Evolutionary conservation across 2,888 invertebrate genomes (phyloP).

Genomic region (Drosophila algonquin): DNA sequence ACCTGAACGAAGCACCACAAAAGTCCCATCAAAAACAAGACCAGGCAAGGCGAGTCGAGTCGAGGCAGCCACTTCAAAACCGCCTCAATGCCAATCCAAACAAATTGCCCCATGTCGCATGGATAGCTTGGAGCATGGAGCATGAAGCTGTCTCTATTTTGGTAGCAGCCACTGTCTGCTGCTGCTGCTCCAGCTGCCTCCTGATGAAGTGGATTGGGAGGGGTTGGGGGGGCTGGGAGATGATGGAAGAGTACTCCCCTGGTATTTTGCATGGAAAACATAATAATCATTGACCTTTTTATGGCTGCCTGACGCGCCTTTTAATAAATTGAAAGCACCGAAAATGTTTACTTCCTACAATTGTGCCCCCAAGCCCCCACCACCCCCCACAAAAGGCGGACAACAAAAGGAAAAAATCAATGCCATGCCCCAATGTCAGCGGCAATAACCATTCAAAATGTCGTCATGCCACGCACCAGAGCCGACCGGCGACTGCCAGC

Average conservation of each 20-base stretch:
- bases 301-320: conserved; percentile 65
- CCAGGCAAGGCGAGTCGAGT: neutral
- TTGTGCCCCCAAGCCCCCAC: conserved; percentile 15
- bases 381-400: conserved; percentile 1
- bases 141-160: conserved; percentile 43
- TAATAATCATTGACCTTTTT: conserved; percentile 75
- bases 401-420: conserved; percentile 56
- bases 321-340: conserved; percentile 65
- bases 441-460: conserved; percentile 63
- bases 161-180: conserved; percentile 36
- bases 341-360: conserved; percentile 65
- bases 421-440: conserved; percentile 63
- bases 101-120: conserved; percentile 39
- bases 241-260: neutral
- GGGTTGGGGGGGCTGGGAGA: no score
- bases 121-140: conserved; percentile 2
- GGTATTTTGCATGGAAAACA: conserved; percentile 57
- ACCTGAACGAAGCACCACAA: conserved; percentile 40
- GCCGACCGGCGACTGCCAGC: conserved; percentile 9
- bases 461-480: conserved; percentile 29
- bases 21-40: conserved; percentile 29
- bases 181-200: neutral
- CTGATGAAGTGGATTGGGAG: no score
- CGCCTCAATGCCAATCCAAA: conserved; percentile 40
- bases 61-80: conserved; percentile 40